A percentile compares a stretch with the other conserved stretches of the same genome.
Evolutionary conservation across 2,113 vertebrate species (phyloP).

Genomic region (Seriola rivoliana): DNA sequence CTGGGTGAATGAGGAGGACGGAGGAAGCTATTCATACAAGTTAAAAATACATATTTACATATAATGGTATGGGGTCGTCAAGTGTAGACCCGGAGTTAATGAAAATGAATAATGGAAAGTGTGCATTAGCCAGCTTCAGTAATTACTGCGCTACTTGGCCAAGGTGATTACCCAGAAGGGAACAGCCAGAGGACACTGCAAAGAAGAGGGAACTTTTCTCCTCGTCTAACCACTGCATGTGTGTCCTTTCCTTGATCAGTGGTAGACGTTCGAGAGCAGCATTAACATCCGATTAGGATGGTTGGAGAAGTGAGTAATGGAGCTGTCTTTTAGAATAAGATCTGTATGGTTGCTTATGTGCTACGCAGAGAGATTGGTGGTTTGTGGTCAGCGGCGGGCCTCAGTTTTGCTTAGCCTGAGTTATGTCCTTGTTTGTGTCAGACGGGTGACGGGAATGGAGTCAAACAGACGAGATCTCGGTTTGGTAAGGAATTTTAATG

Average conservation of each 20-base stretch:
- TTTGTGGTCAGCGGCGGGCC: slow-evolving; percentile 46
- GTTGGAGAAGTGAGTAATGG: slow-evolving; percentile 66
- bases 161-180: slow-evolving; percentile 73
- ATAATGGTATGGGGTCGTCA: slow-evolving; percentile 68
- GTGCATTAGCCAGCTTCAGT: slow-evolving; percentile 69
- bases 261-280: slow-evolving; percentile 50
- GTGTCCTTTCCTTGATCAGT: slow-evolving; percentile 55
- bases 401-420: slow-evolving; percentile 51
- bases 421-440: slow-evolving; percentile 62
- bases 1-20: slow-evolving; percentile 38
- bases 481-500: background rate
- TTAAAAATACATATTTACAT: slow-evolving; percentile 80
- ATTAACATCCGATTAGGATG: slow-evolving; percentile 63
- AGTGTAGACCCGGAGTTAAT: slow-evolving; percentile 69
- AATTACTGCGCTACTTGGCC: slow-evolving; percentile 69
- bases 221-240: slow-evolving; percentile 8
- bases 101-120: slow-evolving; percentile 78
- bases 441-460: slow-evolving; percentile 6
- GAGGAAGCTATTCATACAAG: slow-evolving; percentile 45
- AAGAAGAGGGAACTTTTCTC: slow-evolving; percentile 65
- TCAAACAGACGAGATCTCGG: slow-evolving; percentile 2
- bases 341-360: slow-evolving; percentile 34
- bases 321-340: slow-evolving; percentile 63
- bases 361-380: slow-evolving; percentile 33
- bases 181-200: slow-evolving; percentile 73